Conservation (phyloP, 1,140 invertebrate genomes). For the Odontomachus brunneus region DNA sequence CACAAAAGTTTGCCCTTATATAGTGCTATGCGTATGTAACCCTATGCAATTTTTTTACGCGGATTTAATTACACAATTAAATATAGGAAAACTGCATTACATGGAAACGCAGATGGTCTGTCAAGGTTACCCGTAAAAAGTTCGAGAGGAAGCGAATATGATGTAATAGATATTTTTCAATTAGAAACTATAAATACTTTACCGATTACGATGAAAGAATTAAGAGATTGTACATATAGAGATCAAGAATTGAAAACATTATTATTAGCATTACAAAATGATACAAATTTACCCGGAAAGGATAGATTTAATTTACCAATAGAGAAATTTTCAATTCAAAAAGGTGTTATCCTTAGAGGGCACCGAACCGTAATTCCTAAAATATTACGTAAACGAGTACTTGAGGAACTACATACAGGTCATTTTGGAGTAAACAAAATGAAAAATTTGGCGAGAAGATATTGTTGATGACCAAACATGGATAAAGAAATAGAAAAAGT, state of each 20-base stretch:
- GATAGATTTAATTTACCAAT: neutral
- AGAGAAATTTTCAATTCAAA: neutral
- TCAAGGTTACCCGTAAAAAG: neutral
- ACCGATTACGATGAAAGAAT: neutral
- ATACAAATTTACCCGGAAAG: neutral
- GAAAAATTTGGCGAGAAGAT: constrained; percentile 82
- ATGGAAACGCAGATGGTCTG: neutral
- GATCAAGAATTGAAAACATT: neutral
- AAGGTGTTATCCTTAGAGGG: constrained; percentile 63
- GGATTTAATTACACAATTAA: constrained; percentile 1
- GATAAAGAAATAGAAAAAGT: constrained; percentile 74
- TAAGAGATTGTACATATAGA: too few relatives aligned
- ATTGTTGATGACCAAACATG: constrained; percentile 83
- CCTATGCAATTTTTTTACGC: constrained; percentile 9
- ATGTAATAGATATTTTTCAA: neutral
- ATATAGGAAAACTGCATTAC: neutral
- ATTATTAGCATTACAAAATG: neutral
- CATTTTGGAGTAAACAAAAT: constrained; percentile 83
- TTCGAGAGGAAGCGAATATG: neutral
- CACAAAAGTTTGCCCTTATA: neutral
- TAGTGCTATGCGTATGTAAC: constrained; percentile 16
- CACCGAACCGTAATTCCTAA: constrained; percentile 39
- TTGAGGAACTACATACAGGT: constrained; percentile 71
- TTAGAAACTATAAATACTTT: neutral
- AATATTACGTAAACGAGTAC: neutral